Conservation (phyloP, 2,888 invertebrate species). For the Lasiommata megera region DNA sequence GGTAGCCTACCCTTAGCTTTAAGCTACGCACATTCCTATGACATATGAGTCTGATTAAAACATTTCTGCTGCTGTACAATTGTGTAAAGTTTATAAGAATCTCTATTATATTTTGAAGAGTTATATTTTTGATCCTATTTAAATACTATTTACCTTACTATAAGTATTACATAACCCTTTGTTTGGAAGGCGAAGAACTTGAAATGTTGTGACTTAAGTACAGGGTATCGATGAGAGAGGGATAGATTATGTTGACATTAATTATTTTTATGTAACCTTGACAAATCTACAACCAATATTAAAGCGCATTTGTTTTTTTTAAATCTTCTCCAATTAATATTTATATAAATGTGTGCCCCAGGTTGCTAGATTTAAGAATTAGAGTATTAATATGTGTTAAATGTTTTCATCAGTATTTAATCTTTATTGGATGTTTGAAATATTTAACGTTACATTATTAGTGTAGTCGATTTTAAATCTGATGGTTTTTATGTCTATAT, state of each 20-base stretch:
- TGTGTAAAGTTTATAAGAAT: slow-evolving; percentile 68
- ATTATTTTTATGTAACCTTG: slow-evolving; percentile 42
- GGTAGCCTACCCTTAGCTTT: slow-evolving; percentile 60
- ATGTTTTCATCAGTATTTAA: slow-evolving; percentile 71
- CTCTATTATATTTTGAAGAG: slow-evolving; percentile 74
- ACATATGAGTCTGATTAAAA: slow-evolving; percentile 73
- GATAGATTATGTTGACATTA: slow-evolving; percentile 37
- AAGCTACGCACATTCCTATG: slow-evolving; percentile 77
- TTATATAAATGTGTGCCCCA: slow-evolving; percentile 58
- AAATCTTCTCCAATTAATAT: slow-evolving; percentile 13
- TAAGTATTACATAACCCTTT: slow-evolving; percentile 69
- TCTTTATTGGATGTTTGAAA: slow-evolving; percentile 51
- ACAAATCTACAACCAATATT: slow-evolving; percentile 33
- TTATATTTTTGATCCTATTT: slow-evolving; percentile 76
- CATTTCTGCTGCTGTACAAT: slow-evolving; percentile 73
- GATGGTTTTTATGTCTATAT: slow-evolving; percentile 60
- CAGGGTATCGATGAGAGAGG: slow-evolving; percentile 67
- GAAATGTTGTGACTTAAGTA: slow-evolving; percentile 67
- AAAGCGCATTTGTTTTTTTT: slow-evolving; percentile 44
- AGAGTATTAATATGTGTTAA: slow-evolving; percentile 63
- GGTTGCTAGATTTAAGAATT: slow-evolving; percentile 46
- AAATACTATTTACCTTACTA: slow-evolving; percentile 56
- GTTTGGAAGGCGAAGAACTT: slow-evolving; percentile 47
- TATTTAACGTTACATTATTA: slow-evolving; percentile 61
- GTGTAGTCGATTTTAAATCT: slow-evolving; percentile 59